Evolutionary conservation across 1,140 invertebrate genomes (phyloP).

Genomic region (Drosophila athabasca): DNA sequence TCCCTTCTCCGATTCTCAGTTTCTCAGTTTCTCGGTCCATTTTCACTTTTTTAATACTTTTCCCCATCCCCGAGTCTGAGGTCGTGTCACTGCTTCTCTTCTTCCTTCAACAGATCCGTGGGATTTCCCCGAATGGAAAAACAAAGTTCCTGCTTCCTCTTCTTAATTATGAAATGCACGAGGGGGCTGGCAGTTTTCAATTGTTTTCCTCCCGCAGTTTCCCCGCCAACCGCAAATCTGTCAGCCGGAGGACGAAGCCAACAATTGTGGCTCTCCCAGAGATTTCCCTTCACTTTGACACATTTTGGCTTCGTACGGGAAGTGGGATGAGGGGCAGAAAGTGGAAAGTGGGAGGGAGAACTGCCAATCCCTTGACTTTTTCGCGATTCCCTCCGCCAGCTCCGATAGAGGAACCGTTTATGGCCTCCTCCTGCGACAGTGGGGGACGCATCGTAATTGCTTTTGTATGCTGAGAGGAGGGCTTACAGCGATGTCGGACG

Average conservation of each 20-base stretch:
- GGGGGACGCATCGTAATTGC: conserved; percentile 56
- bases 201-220: conserved; percentile 21
- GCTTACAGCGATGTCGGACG: conserved; percentile 28
- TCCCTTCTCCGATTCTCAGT: neutral
- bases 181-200: conserved; percentile 6
- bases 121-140: neutral
- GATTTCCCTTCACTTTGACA: conserved; percentile 33
- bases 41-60: conserved; percentile 31
- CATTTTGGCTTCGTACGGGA: conserved; percentile 17
- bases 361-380: conserved; percentile 47
- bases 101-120: conserved; percentile 5
- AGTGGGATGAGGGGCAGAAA: conserved; percentile 1
- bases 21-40: neutral
- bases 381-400: conserved; percentile 1
- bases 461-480: conserved; percentile 60
- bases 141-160: conserved; percentile 21
- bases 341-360: conserved; percentile 2
- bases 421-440: conserved; percentile 6
- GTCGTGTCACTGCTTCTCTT: conserved; percentile 48
- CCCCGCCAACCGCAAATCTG: conserved; percentile 24
- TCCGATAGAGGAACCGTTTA: conserved; percentile 14
- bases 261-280: conserved; percentile 23
- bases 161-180: conserved; percentile 54
- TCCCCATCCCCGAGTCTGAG: conserved; percentile 13
- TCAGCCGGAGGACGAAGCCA: conserved; percentile 1